Evolutionary conservation across 2,797 vertebrate genomes (phyloP).

Genomic region (Knipowitschia caucasica): DNA sequence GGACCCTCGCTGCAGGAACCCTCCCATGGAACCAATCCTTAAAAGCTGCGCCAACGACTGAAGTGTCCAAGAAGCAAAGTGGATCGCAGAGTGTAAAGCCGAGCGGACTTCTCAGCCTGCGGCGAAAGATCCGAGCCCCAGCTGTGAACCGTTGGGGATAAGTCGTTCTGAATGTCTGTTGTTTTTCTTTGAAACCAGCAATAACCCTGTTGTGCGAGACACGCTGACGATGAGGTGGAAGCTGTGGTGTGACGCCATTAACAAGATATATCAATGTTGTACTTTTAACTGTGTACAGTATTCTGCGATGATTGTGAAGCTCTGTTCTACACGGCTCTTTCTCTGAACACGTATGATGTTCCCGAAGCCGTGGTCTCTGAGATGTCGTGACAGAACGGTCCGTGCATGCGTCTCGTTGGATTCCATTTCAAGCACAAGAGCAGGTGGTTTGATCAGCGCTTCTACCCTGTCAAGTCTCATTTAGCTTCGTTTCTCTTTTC

Average conservation of each 20-base stretch:
- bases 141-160: constrained; percentile 41
- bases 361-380: constrained; percentile 50
- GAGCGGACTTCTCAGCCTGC: constrained; percentile 62
- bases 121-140: constrained; percentile 43
- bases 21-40: constrained; percentile 62
- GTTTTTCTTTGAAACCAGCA: constrained; percentile 74
- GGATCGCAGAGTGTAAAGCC: constrained; percentile 35
- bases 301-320: constrained; percentile 68
- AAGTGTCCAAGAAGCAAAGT: constrained; percentile 38
- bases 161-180: constrained; percentile 60
- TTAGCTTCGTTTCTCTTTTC: neutral
- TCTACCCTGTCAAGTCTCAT: constrained; percentile 25
- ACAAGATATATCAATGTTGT: constrained; percentile 65
- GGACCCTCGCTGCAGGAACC: constrained; percentile 29
- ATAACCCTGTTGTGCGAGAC: constrained; percentile 73
- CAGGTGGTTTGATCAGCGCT: constrained; percentile 50
- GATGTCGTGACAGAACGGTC: constrained; percentile 43
- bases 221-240: constrained; percentile 54
- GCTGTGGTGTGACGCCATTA: constrained; percentile 63
- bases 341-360: constrained; percentile 56
- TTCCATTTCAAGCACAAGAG: constrained; percentile 74
- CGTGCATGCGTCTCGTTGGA: constrained; percentile 58
- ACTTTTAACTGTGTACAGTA: constrained; percentile 63
- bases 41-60: constrained; percentile 56
- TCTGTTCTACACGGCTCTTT: constrained; percentile 60